A percentile compares a stretch with the other conserved stretches of the same genome.
Evolutionary conservation across 2,797 vertebrate species (phyloP).

Genomic region (Clarias platycephalus): DNA sequence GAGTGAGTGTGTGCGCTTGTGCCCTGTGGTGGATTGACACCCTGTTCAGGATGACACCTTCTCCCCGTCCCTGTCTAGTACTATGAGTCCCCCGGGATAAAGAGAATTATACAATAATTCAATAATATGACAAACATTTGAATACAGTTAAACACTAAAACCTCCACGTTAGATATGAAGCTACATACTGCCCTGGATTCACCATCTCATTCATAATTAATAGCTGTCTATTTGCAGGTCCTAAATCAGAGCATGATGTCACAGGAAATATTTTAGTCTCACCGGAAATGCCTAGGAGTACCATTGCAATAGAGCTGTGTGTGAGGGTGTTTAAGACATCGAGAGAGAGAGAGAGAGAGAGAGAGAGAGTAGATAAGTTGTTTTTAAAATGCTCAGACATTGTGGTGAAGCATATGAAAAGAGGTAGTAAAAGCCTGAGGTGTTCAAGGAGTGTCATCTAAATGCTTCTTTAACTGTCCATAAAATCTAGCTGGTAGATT

Average conservation of each 20-base stretch:
- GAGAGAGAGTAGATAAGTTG: constrained; percentile 11
- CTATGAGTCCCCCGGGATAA: too few species aligned
- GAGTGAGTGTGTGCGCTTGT: too few species aligned
- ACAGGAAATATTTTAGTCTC: neutral
- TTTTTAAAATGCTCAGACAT: constrained; percentile 2
- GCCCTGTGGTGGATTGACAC: too few species aligned
- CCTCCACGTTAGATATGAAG: neutral
- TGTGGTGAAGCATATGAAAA: constrained; percentile 3
- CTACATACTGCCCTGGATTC: neutral
- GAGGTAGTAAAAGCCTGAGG: neutral
- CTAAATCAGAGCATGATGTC: neutral
- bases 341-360: neutral
- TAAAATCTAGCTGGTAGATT: constrained; percentile 20
- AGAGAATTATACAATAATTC: too few species aligned
- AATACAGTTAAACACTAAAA: neutral
- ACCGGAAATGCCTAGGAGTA: neutral
- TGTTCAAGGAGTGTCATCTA: constrained; percentile 12
- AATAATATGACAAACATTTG: neutral
- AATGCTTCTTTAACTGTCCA: neutral
- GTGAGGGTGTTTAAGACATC: neutral
- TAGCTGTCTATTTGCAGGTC: neutral
- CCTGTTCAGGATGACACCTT: too few species aligned
- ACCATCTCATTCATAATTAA: neutral
- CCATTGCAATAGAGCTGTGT: neutral
- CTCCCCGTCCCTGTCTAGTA: too few species aligned